Conservation (phyloP, 2,113 vertebrate genomes). For the Scopus umbretta region DNA sequence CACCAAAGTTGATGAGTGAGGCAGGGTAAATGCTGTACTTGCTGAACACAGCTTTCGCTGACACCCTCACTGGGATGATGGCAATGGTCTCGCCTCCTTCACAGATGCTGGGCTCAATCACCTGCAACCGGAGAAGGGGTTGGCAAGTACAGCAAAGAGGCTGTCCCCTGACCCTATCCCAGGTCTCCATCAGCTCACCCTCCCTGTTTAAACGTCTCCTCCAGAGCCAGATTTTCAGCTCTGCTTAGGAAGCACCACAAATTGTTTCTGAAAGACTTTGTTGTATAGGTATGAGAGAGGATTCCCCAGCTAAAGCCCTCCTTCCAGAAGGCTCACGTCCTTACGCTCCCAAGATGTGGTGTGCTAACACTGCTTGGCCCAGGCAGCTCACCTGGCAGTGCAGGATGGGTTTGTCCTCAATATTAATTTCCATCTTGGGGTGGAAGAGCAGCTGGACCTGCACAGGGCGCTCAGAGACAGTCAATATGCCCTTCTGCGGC, state of each 20-base stretch:
- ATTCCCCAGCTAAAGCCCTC: background rate
- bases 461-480: constrained; percentile 57
- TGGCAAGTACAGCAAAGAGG: background rate
- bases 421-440: constrained; percentile 72
- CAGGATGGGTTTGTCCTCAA: constrained; percentile 78
- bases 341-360: fast-evolving
- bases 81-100: constrained; percentile 72
- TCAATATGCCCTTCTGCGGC: constrained; percentile 75
- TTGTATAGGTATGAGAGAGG: background rate
- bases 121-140: constrained; percentile 53
- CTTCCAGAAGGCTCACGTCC: background rate
- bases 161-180: too few relatives aligned
- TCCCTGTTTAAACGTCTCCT: background rate
- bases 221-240: background rate
- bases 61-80: constrained; percentile 76
- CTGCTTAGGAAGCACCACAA: background rate
- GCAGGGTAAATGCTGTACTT: constrained; percentile 82
- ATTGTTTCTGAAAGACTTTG: background rate
- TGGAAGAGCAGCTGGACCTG: constrained; percentile 76
- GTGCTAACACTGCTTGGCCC: background rate
- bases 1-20: constrained; percentile 77
- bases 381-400: constrained; percentile 78
- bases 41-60: constrained; percentile 74
- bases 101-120: constrained; percentile 77
- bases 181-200: background rate